These are phyloP conservation scores for Heterotis niloticus DNA, from an alignment of 2,113 vertebrate species.

Conservation along the genomic window DNA sequence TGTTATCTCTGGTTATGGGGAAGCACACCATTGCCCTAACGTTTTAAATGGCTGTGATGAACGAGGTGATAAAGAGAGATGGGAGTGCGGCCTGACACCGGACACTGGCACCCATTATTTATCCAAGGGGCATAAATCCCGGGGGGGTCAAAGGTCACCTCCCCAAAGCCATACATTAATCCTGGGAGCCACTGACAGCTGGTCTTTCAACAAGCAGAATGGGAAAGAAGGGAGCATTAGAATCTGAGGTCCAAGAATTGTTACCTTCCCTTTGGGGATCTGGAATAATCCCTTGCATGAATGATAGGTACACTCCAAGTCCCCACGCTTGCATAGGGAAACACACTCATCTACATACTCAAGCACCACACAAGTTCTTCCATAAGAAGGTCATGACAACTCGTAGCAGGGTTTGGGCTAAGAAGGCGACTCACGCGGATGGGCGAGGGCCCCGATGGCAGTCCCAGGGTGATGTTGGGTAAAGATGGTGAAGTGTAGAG, in stretches of 20 bases:
- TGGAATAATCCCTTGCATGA: background rate
- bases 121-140: constrained; percentile 65
- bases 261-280: background rate
- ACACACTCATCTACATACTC: background rate
- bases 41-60: constrained; percentile 60
- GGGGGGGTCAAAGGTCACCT: constrained; percentile 52
- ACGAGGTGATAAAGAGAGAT: constrained; percentile 62
- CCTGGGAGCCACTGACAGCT: constrained; percentile 46
- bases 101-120: constrained; percentile 65
- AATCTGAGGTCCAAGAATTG: background rate
- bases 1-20: constrained; percentile 55
- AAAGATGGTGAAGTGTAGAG: constrained; percentile 94
- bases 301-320: background rate
- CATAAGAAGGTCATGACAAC: too few species aligned
- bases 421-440: constrained; percentile 76
- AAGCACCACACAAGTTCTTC: too few species aligned
- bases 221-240: background rate
- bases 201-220: constrained; percentile 40
- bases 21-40: constrained; percentile 38
- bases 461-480: constrained; percentile 92
- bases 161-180: constrained; percentile 45
- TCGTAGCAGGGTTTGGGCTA: background rate
- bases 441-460: constrained; percentile 77
- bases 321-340: too few species aligned
- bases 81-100: constrained; percentile 55